Conservation (phyloP, 2,113 vertebrate species). For the Furnarius figulus region DNA sequence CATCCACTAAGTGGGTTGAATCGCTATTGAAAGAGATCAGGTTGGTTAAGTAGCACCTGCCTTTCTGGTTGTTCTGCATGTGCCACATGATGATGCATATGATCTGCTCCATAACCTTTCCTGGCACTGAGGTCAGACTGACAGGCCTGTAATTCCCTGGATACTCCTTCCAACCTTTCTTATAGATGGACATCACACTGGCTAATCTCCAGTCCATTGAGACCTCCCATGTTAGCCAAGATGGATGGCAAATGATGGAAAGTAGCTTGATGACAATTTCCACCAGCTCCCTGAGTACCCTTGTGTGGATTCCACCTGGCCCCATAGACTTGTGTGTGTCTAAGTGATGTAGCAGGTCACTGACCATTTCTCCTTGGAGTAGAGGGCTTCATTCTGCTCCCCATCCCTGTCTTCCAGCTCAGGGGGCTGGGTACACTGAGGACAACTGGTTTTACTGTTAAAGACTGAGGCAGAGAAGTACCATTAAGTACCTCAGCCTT, state of each 20-base stretch:
- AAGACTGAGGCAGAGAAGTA: neutral
- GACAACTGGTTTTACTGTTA: too few relatives aligned
- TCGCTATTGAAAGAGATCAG: neutral
- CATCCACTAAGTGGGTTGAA: neutral
- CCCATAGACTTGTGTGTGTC: neutral
- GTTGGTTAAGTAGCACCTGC: neutral
- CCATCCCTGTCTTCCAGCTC: neutral
- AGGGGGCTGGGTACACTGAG: fast-evolving
- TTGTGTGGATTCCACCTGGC: neutral
- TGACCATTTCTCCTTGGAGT: neutral
- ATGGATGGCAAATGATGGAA: neutral
- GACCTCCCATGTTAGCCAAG: neutral
- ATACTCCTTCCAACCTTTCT: neutral
- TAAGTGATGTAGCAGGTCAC: neutral
- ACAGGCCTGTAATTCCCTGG: neutral
- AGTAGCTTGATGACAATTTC: neutral
- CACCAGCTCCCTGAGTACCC: neutral
- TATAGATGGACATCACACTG: neutral
- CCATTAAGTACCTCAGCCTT: neutral
- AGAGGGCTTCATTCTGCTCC: neutral
- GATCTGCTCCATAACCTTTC: neutral
- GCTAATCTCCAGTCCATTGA: neutral
- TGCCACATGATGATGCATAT: fast-evolving
- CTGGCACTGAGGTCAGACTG: too few relatives aligned
- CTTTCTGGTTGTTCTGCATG: neutral